These are phyloP conservation scores for Aspidapion aeneum DNA, from an alignment of 2,888 invertebrate genomes.

Conservation along the genomic window DNA sequence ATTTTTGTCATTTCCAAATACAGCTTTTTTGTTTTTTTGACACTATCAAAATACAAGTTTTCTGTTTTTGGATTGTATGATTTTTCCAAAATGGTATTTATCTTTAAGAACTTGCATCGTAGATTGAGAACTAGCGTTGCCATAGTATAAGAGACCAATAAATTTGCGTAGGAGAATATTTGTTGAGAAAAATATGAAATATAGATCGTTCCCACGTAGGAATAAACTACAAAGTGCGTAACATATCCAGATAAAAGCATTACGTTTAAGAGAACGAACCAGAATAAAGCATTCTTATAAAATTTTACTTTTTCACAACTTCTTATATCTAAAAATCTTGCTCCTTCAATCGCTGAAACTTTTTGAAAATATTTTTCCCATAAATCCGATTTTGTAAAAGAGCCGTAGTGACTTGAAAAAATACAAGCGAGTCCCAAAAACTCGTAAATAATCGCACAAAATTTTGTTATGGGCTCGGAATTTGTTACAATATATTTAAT, in stretches of 20 bases:
- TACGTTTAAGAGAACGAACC: neutral
- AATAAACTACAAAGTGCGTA: neutral
- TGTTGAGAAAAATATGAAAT: neutral
- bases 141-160: neutral
- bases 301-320: neutral
- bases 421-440: neutral
- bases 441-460: neutral
- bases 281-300: neutral
- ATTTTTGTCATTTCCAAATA: constrained; percentile 20
- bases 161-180: neutral
- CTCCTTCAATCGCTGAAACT: constrained; percentile 15
- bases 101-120: neutral
- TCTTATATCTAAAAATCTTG: neutral
- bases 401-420: neutral
- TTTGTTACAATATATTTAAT: neutral
- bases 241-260: neutral
- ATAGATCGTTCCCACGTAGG: constrained; percentile 8
- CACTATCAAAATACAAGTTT: constrained; percentile 13
- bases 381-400: constrained; percentile 15
- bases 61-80: constrained; percentile 2
- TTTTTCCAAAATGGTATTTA: neutral
- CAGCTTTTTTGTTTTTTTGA: constrained; percentile 12
- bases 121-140: neutral
- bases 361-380: constrained; percentile 20
- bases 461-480: neutral